Base-by-base conservation (phyloP, 1,140 invertebrate species). In the Pachypsylla venusta region DNA sequence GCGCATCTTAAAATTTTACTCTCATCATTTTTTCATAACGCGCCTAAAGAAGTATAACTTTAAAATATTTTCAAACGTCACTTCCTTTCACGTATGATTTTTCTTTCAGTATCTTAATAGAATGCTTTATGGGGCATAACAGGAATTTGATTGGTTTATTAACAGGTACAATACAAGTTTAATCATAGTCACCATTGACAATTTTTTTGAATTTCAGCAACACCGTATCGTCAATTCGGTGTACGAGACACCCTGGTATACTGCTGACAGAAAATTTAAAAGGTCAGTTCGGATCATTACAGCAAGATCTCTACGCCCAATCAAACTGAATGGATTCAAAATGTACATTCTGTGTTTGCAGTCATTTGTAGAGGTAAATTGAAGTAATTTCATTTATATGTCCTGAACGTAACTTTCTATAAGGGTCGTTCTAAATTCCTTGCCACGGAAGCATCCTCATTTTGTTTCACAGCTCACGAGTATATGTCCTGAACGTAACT, bases 171-270 rank as follows among this genome's bases (percentile, higher is more conserved):
- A n/a, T n/a, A n/a, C n/a, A n/a, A n/a, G n/a, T n/a, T n/a, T n/a
- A 35, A n/a, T 35, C 30, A 7, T 35, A 35, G 30, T 35, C 30
- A 35, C 30, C 16, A n/a, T n/a, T n/a, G n/a, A n/a, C n/a, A n/a
- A n/a, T n/a, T n/a, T n/a, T n/a, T n/a, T n/a, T n/a, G n/a, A n/a
- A 13, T 59, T 19, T 55, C 54, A 62, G 61, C 58, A 60, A 28
- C 25, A 56, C 25, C 26, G 27, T 25, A 58, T 62, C 5, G 53
- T 25, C 14, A 42, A 60, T 10, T 58, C 59, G 12, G 20, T 53
- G 10, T 62, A 62, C 55, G 30, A 53, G 14, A 28, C 59, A 0
- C 53, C 54, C 0, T 62, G 61, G 61, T 30, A 60, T 22, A 30
- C 53, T 14, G 30, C 25, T 5, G 42, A 48, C n/a, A n/a, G 42